Base-by-base conservation (phyloP, 2,888 invertebrate genomes). In the Zeuzera pyrina region DNA sequence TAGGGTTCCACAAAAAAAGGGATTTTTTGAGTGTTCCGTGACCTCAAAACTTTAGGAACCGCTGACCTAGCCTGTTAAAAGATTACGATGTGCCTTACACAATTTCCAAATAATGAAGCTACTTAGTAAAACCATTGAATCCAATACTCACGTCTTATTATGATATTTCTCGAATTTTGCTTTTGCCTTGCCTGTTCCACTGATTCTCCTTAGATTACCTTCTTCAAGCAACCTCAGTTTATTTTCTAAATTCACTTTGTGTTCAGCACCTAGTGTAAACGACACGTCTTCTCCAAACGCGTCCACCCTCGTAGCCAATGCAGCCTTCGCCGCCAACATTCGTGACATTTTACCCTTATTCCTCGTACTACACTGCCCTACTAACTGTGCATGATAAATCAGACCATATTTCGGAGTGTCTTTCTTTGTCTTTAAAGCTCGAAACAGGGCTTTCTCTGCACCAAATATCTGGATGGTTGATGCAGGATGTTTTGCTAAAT, bases 381-480 rank as follows among this genome's bases (percentile, higher is more conserved):
- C 92, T 11, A 99, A 72, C 55, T 94, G 93, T 0, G 98, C 92
- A 65, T 99, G 98, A 66, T 98, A 99, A 42, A 99, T 96, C 24
- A 99, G 84, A 83, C 99, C 99, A 67, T 99, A 99, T 61, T 99
- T 99, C 0, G 99, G 99, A 0, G 99, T 99, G 60, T 98, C 97
- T 59, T 96, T 94, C 60, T 97, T 97, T 0, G 97, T 95, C 74
- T 99, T 99, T 11, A 99, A 81, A 0, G 99, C 98, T 44, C 98
- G 86, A 79, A 99, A 99, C 7, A 99, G 76, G 0, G 98, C 98
- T 64, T 99, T 99, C 65, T 99, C 99, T 0, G 99, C 98, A 39
- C 98, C 99, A 35, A 98, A 89, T 52, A 99, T 98, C 81, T 99
- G 98, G 3, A 99, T 87, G 0, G 98, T 99, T 0, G 98, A 99